Base-by-base conservation (phyloP, 2,797 vertebrate genomes). In the Myotis pilosus region DNA sequence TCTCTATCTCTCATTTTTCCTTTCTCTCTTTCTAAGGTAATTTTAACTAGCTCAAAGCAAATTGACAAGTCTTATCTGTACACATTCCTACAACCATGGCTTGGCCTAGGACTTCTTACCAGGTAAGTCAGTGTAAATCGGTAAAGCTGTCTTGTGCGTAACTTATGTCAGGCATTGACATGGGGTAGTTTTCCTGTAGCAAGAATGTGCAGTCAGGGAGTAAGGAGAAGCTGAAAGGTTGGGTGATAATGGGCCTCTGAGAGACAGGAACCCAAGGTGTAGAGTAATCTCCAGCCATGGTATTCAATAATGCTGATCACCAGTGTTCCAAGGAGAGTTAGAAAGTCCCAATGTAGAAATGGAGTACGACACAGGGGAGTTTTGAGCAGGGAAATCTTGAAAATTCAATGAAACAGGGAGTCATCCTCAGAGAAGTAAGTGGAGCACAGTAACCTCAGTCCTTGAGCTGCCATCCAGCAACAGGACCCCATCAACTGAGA, bases 31-130 rank as follows among this genome's bases (percentile, higher is more conserved):
- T 82, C 4, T 91, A 71, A 99, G 99, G 92, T 94, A 6, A 78
- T 99, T 93, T 97, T 99, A 96, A 98, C 64, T 96, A 99, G 98
- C 95, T 97, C 99, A 0, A 97, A 98, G 94, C 99, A 99, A 91
- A 99, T 99, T 94, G 98, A 99, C 76, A 99, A 99, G 97, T 97
- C 99, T 0, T 98, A 96, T 87, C 1, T 97, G 8, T 99, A 99
- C 92, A 96, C 68, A 17, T 99, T 99, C 95, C 97, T 99, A 55
- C 98, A 99, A 16, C 99, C 99, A 0, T 99, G 99, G 99, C 99
- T 99, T 74, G 99, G 99, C 86, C 99, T 98, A 16, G 99, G 99
- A 60, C 99, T 99, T 71, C 98, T 99, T 44, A 99, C 99, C 0
- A 99, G 99, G 99, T 99, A 98, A 28, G 76, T 55, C 75, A 8